Evolutionary conservation across 2,888 invertebrate species (phyloP), one percentile per base, ranked within the genome.

Genomic region (Pristionchus japonicus): DNA sequence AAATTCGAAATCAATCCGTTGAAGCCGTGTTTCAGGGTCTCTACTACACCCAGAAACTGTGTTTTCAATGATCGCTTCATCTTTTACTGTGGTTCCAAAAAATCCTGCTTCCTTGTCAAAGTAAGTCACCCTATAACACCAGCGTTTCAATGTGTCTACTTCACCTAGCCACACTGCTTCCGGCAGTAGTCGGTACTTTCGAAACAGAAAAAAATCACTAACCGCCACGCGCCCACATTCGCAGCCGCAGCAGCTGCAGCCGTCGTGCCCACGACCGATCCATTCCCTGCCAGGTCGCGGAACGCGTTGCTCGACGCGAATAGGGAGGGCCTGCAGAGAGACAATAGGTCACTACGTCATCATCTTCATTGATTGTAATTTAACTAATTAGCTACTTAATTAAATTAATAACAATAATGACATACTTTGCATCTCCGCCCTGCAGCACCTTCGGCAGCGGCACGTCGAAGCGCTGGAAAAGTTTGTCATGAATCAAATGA

Each of bases 381-480:
- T 20, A 52, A 52, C 6, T 52, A 52, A 52, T 17, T 52, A 20
- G 23, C 20, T 52, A 52, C 6, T 52, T 20, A 20, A 52, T 52
- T 31, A 52, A 31, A 47, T 49, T 52, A 11, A 1, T 40, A 27
- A 40, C 11, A 37, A n/a, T 43, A 34, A 23, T 9, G 1, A 4
- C 57, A 34, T 34, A 84, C 84, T 86, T 70, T 31, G 84, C 61
- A 40, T 84, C 57, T 3, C n/a, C 15, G 67, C 40, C 49, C 83
- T 80, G 70, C 47, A 88, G 70, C 4, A 23, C 13, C 83, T 64
- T 67, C n/a, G 88, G 88, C 34, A 84, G 9, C 17, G 88, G 88
- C 4, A 88, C 88, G 9, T 88, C 88, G 82, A 88, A 88, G 23
- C 88, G 57, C 67, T 86, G 47, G 17, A 86, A 31, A 40, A 20